phyloP scores from a whole-genome alignment of 2,113 vertebrate genomes.

The Thunnus maccoyii region DNA sequence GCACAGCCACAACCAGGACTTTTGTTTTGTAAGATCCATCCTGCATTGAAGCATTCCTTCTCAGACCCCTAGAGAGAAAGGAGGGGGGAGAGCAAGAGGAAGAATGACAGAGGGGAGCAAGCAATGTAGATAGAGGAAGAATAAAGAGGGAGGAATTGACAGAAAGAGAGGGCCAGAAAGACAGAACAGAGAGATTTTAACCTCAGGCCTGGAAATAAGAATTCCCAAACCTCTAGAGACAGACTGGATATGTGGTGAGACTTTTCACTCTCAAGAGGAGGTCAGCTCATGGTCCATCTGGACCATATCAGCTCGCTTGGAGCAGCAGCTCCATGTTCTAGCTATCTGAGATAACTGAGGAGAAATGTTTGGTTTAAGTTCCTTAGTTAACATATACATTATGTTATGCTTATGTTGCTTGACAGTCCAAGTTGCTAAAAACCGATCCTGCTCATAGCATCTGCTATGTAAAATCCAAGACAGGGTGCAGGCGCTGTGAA shows the following conservation, averaged over 20 bases:
- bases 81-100: neutral
- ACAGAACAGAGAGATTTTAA: conserved; percentile 23
- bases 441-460: conserved; percentile 22
- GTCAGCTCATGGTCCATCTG: conserved; percentile 55
- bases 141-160: conserved; percentile 24
- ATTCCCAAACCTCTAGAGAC: conserved; percentile 8
- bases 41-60: conserved; percentile 68
- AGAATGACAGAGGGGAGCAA: conserved; percentile 19
- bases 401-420: conserved; percentile 24
- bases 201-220: conserved; percentile 18
- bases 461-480: conserved; percentile 34
- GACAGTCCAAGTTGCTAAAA: conserved; percentile 45
- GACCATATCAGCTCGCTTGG: conserved; percentile 37
- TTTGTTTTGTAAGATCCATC: conserved; percentile 75
- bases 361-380: conserved; percentile 52
- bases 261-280: conserved; percentile 14
- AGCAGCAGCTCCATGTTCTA: conserved; percentile 22
- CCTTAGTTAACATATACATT: conserved; percentile 38
- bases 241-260: conserved; percentile 10
- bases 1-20: conserved; percentile 66
- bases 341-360: conserved; percentile 40
- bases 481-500: conserved; percentile 42
- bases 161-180: conserved; percentile 4
- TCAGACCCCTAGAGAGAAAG: conserved; percentile 58
- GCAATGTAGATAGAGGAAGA: conserved; percentile 4